These are phyloP conservation scores for Scolopax bukidnonensis DNA, from an alignment of 2,797 vertebrate species.

Conservation along the genomic window DNA sequence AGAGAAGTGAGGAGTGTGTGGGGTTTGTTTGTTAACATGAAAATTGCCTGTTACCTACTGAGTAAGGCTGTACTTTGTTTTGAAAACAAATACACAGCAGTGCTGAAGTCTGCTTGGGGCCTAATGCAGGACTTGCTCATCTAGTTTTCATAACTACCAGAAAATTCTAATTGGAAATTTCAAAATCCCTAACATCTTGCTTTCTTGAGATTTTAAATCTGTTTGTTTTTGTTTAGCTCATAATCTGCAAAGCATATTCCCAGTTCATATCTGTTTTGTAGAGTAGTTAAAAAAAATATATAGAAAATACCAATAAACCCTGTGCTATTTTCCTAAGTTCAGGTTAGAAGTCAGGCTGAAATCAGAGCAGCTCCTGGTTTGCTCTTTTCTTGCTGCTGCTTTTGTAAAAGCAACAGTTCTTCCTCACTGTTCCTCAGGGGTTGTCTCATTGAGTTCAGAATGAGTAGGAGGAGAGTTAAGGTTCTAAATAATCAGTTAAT, in stretches of 20 bases:
- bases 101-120: background rate
- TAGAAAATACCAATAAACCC: background rate
- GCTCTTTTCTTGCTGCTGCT: background rate
- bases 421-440: background rate
- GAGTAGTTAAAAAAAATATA: background rate
- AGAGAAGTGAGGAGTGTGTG: background rate
- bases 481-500: background rate
- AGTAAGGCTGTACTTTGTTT: background rate
- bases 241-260: background rate
- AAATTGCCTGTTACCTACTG: background rate
- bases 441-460: background rate
- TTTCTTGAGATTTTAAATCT: background rate
- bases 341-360: background rate
- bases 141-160: background rate
- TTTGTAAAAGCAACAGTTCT: background rate
- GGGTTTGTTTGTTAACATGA: background rate
- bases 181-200: background rate
- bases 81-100: background rate
- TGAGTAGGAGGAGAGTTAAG: background rate
- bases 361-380: background rate
- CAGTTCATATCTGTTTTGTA: background rate
- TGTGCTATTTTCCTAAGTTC: accelerated
- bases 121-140: accelerated
- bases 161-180: background rate
- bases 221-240: background rate